phyloP scores from a whole-genome alignment of 1,140 invertebrate genomes.

The Pollicipes pollicipes region DNA sequence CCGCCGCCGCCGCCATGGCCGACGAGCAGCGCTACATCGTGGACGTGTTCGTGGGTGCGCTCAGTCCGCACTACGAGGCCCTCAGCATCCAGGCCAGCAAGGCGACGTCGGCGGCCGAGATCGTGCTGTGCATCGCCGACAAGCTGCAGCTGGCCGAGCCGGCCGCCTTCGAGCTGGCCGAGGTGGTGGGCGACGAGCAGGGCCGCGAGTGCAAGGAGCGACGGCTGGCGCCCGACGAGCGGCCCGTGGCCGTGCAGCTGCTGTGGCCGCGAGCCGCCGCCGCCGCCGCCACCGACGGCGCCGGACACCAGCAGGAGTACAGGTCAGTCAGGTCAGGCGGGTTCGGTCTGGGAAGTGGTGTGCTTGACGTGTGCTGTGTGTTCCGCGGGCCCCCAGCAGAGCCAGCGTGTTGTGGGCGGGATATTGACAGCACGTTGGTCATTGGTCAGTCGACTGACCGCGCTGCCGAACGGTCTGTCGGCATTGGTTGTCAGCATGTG shows the following conservation, averaged over 20 bases:
- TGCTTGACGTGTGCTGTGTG: too few relatives aligned
- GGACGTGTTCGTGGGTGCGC: conserved; percentile 74
- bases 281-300: conserved; percentile 19
- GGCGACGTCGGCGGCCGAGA: conserved; percentile 72
- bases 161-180: conserved; percentile 67
- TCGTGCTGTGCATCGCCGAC: conserved; percentile 68
- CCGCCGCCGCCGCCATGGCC: not conserved
- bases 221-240: conserved; percentile 61
- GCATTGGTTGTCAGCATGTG: too few relatives aligned
- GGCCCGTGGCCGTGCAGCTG: conserved; percentile 77
- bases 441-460: too few relatives aligned
- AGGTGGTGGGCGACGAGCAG: conserved; percentile 62
- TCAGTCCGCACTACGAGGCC: conserved; percentile 73
- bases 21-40: conserved; percentile 27
- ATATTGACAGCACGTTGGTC: too few relatives aligned
- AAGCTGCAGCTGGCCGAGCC: conserved; percentile 46
- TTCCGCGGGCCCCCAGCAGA: too few relatives aligned
- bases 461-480: too few relatives aligned
- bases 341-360: too few relatives aligned
- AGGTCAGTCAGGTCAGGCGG: too few relatives aligned
- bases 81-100: conserved; percentile 81
- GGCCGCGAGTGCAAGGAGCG: conserved; percentile 82
- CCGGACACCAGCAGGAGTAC: conserved; percentile 23
- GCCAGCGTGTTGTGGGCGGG: too few relatives aligned
- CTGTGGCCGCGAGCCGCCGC: conserved; percentile 54